Percentiles rank a stretch among this genome's conserved stretches.
Conservation (phyloP, 2,888 invertebrate genomes). For the Agrypnus murinus region DNA sequence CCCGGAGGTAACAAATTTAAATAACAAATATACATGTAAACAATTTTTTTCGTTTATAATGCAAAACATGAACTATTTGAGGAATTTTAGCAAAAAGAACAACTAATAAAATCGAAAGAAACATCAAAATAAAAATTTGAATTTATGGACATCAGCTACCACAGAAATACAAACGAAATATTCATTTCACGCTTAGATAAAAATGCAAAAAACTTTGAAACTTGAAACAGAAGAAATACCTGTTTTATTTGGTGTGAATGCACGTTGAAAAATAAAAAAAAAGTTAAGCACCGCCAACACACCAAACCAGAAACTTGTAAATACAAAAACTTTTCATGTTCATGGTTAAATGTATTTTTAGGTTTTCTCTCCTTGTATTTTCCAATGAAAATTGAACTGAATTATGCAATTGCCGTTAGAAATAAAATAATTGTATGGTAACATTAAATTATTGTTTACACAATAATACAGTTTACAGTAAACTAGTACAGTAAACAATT, state of each 20-base stretch:
- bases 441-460: no score
- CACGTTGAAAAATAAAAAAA: conserved; percentile 7
- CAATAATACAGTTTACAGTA: no score
- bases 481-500: no score
- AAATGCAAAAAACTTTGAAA: conserved; percentile 1
- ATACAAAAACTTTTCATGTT: conserved; percentile 1
- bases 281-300: neutral
- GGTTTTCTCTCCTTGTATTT: no score
- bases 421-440: no score
- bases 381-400: no score
- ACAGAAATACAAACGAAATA: neutral
- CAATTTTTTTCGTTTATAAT: no score
- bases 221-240: conserved; percentile 13
- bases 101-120: neutral
- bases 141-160: no score
- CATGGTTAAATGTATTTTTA: neutral
- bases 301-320: conserved; percentile 1
- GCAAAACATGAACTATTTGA: neutral
- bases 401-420: no score
- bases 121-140: no score
- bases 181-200: neutral
- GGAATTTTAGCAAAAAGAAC: neutral
- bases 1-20: no score
- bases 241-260: conserved; percentile 19
- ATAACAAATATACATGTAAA: no score